Conservation (phyloP, 1,140 invertebrate genomes). For the Tribolium madens region DNA sequence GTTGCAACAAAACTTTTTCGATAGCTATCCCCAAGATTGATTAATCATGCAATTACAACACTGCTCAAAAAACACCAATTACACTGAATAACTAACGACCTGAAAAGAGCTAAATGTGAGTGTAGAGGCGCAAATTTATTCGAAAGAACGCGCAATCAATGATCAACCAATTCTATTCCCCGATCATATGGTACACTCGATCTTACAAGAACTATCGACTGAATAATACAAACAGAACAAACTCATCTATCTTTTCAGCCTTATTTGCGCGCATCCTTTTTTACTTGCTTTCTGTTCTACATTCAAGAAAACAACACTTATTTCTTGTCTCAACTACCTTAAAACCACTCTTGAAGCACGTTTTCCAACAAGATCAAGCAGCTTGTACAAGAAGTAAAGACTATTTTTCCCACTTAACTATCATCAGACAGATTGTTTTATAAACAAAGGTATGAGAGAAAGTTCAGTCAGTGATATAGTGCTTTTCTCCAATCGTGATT, state of each 20-base stretch:
- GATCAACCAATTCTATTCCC: background rate
- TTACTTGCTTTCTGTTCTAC: background rate
- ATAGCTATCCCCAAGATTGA: constrained; percentile 12
- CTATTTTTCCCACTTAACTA: background rate
- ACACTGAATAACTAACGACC: constrained; percentile 14
- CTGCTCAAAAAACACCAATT: constrained; percentile 11
- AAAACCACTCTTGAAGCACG: background rate
- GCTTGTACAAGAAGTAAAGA: background rate
- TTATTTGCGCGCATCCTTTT: constrained; percentile 4
- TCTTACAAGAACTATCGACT: background rate
- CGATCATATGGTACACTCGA: constrained; percentile 11
- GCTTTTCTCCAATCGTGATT: constrained; percentile 7
- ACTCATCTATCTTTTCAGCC: background rate
- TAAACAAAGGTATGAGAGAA: background rate
- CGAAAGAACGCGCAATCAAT: constrained; percentile 8
- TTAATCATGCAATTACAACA: constrained; percentile 24
- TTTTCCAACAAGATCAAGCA: background rate
- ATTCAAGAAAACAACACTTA: constrained; percentile 7
- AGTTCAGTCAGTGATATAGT: background rate
- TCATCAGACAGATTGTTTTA: background rate
- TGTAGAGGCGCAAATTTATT: constrained; percentile 18
- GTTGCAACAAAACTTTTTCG: constrained; percentile 15
- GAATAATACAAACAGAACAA: constrained; percentile 17
- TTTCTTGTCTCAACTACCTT: background rate
- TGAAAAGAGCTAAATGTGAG: constrained; percentile 20